Conservation (phyloP, 92 coral and sea anemone species). For the Virgularia gustaviana region DNA sequence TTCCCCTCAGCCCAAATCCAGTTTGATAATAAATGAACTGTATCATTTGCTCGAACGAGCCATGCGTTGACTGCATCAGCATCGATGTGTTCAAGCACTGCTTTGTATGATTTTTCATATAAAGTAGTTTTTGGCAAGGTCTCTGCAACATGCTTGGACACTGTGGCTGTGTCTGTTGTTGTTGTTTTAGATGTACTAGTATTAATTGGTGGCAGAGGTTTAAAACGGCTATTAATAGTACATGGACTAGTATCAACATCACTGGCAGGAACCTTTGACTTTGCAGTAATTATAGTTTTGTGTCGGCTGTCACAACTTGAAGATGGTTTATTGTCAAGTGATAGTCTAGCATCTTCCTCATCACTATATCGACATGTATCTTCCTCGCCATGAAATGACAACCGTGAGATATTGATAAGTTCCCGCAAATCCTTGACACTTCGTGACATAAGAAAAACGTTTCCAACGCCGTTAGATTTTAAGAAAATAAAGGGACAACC, state of each 20-base stretch:
- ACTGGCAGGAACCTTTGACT: too few relatives aligned
- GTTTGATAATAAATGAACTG: constrained; percentile 55
- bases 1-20: constrained; percentile 64
- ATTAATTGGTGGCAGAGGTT: not conserved
- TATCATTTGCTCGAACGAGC: constrained; percentile 66
- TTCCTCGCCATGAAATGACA: constrained; percentile 82
- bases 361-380: constrained; percentile 32
- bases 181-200: not conserved
- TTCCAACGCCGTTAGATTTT: too few relatives aligned
- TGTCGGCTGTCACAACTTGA: too few relatives aligned
- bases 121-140: not conserved
- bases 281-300: too few relatives aligned
- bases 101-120: not conserved
- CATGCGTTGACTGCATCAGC: constrained; percentile 70
- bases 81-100: constrained; percentile 60
- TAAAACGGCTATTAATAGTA: not conserved
- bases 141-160: not conserved
- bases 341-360: too few relatives aligned
- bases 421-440: constrained; percentile 86
- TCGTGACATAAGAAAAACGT: constrained; percentile 55
- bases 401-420: constrained; percentile 75
- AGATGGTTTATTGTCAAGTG: too few relatives aligned
- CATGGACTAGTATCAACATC: too few relatives aligned
- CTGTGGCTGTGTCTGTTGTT: too few relatives aligned
- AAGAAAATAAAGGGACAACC: too few relatives aligned